A percentile compares a stretch with the other conserved stretches of the same genome.
Conservation (phyloP, 1,140 invertebrate species). For the Bombus confusus region DNA sequence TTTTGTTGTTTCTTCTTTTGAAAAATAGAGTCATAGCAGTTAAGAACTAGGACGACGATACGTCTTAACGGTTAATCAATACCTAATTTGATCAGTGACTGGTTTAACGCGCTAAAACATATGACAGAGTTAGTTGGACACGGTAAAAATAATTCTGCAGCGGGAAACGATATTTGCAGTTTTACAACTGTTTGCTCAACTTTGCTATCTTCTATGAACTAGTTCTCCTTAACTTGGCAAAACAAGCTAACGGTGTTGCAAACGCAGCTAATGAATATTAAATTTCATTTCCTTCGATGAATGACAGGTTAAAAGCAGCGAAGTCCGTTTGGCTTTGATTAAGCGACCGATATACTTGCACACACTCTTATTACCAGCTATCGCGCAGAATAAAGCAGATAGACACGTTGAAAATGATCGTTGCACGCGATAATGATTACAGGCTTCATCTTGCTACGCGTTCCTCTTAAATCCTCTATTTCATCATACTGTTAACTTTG, state of each 20-base stretch:
- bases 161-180: neutral
- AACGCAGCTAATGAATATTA: neutral
- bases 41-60: too few relatives aligned
- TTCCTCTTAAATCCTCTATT: neutral
- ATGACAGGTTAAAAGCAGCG: neutral
- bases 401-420: neutral
- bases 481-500: neutral
- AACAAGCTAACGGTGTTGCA: neutral
- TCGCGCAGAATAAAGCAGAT: neutral
- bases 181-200: neutral
- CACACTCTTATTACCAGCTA: neutral
- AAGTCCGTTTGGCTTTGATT: neutral
- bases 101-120: neutral
- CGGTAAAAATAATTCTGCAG: neutral
- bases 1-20: too few relatives aligned
- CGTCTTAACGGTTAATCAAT: too few relatives aligned
- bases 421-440: neutral
- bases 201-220: neutral
- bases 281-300: conserved; percentile 9
- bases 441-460: neutral
- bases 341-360: neutral
- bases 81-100: neutral
- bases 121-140: neutral
- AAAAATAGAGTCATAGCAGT: too few relatives aligned
- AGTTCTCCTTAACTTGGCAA: neutral